Base-by-base conservation (phyloP, 2,113 vertebrate genomes). In the Megaptera novaeangliae region DNA sequence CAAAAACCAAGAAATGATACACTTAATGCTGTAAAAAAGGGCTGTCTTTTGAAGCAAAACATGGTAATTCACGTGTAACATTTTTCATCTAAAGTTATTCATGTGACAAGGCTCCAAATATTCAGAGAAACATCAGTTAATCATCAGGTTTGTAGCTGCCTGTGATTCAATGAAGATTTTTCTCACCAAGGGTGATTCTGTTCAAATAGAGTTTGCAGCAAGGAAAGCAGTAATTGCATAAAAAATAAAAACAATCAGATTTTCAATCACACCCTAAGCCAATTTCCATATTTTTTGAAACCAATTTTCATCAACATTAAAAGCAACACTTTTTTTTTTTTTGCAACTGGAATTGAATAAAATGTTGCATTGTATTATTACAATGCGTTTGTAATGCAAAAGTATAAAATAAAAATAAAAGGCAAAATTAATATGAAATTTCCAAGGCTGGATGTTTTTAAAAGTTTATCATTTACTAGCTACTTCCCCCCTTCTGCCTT, bases 71-170 rank as follows among this genome's bases (percentile, higher is more conserved):
- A 46, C 25, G 14, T 55, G 12, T 14, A 86, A 81, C 13, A 66
- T 80, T 77, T 88, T 95, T 77, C 8, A 95, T 9, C 34, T 94
- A 8, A 80, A 92, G n/a, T 89, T 86, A 82, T 89, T 74, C 20
- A 83, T 41, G 8, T 94, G 64, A 91, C 52, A 95, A 57, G 21
- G 29, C 5, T 95, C 39, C 49, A 55, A 34, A 89, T 39, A 78
- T 77, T 94, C 71, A 96, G 87, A 94, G 13, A 71, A 86, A n/a
- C 3, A 77, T 49, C 59, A 78, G n/a, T 85, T 72, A 85, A 88
- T 88, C 11, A 15, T 82, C 86, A 97, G 31, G 36, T 88, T 78
- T 86, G 46, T 46, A 91, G 77, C 5, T 93, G 39, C 55, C 59
- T 77, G 46, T 90, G 52, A 89, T 55, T 84, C 55, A 92, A 14